These are phyloP conservation scores for Julus scandinavius DNA, from an alignment of 2,888 invertebrate genomes.

Conservation along the genomic window DNA sequence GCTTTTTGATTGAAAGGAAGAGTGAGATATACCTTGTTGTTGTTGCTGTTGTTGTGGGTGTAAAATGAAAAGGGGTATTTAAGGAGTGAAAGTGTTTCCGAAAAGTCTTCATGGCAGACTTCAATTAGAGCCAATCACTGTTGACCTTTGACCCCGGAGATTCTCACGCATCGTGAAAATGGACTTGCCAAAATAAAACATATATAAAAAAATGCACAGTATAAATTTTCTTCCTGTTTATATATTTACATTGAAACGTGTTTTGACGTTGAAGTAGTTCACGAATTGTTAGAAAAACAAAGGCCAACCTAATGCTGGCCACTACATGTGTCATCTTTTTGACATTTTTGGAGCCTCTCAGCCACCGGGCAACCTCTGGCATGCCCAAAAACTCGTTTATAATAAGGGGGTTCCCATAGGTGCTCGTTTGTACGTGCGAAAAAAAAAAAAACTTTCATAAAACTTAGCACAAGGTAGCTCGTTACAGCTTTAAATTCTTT, in stretches of 20 bases:
- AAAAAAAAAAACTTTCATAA: neutral
- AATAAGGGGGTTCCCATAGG: conserved; percentile 27
- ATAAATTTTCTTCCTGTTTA: conserved; percentile 14
- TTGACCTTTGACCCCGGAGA: neutral
- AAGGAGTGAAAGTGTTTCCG: conserved; percentile 33
- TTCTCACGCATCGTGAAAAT: conserved; percentile 27
- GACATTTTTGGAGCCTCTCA: neutral
- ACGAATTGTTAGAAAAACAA: neutral
- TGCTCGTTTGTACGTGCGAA: conserved; percentile 14
- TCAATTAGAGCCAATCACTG: conserved; percentile 19
- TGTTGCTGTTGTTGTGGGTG: neutral
- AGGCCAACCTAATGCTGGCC: conserved; percentile 1
- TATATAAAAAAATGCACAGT: neutral
- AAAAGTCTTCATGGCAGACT: conserved; percentile 33
- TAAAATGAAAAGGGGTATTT: conserved; percentile 30
- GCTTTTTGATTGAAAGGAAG: neutral
- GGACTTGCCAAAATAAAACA: neutral
- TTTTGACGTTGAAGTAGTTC: conserved; percentile 21
- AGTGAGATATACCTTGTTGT: neutral
- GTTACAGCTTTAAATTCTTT: neutral
- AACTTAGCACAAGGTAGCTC: conserved; percentile 5
- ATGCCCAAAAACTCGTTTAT: conserved; percentile 10
- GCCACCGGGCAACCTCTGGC: neutral
- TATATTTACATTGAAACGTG: conserved; percentile 7
- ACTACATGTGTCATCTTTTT: conserved; percentile 25